Conservation (phyloP, 1,140 invertebrate species). For the Anoplolepis gracilipes region DNA sequence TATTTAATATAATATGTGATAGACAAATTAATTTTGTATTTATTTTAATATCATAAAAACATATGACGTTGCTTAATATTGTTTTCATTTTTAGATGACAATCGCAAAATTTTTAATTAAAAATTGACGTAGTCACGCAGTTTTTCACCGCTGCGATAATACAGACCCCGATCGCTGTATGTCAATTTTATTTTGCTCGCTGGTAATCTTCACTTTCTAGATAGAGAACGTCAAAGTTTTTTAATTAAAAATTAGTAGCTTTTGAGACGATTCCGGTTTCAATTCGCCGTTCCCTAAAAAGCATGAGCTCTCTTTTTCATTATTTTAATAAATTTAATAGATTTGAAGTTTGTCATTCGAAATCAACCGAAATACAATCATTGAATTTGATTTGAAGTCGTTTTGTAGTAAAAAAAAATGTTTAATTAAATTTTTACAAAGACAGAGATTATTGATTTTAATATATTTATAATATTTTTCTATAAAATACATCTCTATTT, state of each 20-base stretch:
- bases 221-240: constrained; percentile 49
- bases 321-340: neutral
- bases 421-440: neutral
- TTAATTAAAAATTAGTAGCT: constrained; percentile 58
- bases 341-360: neutral
- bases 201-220: constrained; percentile 5
- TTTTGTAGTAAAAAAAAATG: neutral
- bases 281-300: constrained; percentile 31
- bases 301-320: neutral
- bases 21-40: neutral
- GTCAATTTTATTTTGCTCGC: neutral
- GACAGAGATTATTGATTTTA: neutral
- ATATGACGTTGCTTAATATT: constrained; percentile 2
- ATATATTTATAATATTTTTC: neutral
- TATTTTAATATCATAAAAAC: neutral
- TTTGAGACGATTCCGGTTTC: constrained; percentile 4
- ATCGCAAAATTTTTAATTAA: constrained; percentile 51
- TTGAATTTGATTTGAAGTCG: constrained; percentile 17
- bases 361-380: neutral
- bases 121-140: constrained; percentile 22
- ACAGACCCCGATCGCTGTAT: neutral
- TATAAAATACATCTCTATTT: constrained; percentile 16
- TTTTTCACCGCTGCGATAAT: constrained; percentile 27
- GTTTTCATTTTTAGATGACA: constrained; percentile 11
- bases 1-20: neutral